Evolutionary conservation across 2,113 vertebrate genomes (phyloP).

Genomic region (Callionymus lyra): DNA sequence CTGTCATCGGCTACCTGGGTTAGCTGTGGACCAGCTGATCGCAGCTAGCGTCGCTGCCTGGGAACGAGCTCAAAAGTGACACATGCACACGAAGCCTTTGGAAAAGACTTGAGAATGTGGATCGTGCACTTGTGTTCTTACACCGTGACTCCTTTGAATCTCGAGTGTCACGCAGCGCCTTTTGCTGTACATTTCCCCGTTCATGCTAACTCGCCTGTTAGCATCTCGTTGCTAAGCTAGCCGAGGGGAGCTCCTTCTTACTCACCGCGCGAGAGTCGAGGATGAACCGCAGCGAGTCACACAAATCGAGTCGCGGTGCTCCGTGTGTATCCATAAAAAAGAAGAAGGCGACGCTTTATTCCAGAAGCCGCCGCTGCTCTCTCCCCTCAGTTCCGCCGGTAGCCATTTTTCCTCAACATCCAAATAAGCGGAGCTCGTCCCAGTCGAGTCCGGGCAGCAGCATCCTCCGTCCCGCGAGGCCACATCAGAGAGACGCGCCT

Average conservation of each 20-base stretch:
- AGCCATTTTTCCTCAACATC: slow-evolving; percentile 54
- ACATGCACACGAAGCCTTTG: neutral
- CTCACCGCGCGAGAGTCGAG: slow-evolving; percentile 42
- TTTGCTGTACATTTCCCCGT: neutral
- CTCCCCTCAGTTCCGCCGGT: slow-evolving; percentile 35
- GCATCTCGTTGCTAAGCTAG: neutral
- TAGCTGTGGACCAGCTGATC: slow-evolving; percentile 1
- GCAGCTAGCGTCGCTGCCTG: neutral
- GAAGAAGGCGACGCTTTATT: slow-evolving; percentile 33
- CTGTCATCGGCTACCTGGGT: neutral
- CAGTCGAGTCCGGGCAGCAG: slow-evolving; percentile 15
- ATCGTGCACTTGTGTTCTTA: too few species aligned
- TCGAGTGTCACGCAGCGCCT: too few species aligned
- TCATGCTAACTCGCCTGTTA: slow-evolving; percentile 3
- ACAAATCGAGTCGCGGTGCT: slow-evolving; percentile 19
- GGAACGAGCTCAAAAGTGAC: neutral
- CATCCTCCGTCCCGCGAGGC: slow-evolving; percentile 13
- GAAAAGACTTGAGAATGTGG: too few species aligned
- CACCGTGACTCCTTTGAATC: too few species aligned
- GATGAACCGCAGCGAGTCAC: slow-evolving; percentile 18
- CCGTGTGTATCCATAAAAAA: slow-evolving; percentile 50
- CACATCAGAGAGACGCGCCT: slow-evolving; percentile 7
- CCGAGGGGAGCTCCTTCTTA: slow-evolving; percentile 3
- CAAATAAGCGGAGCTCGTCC: slow-evolving; percentile 25
- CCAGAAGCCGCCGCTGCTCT: slow-evolving; percentile 29